Conservation (phyloP, 2,113 vertebrate genomes). For the Halcyon senegalensis region DNA sequence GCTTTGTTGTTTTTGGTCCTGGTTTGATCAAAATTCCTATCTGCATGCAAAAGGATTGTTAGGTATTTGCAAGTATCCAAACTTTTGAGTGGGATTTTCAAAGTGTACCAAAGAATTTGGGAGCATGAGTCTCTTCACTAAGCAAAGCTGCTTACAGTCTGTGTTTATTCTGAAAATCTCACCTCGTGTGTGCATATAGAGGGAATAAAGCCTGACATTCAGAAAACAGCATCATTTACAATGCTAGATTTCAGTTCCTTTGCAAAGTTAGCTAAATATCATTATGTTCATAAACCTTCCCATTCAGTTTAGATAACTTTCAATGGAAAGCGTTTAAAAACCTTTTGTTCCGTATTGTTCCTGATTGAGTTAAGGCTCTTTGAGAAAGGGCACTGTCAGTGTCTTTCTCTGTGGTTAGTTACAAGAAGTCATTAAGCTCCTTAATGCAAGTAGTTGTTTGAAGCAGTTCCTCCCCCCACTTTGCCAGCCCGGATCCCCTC, state of each 20-base stretch:
- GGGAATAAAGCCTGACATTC: background rate
- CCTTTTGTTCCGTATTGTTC: background rate
- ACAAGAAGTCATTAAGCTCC: background rate
- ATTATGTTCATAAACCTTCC: background rate
- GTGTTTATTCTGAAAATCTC: background rate
- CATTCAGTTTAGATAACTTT: background rate
- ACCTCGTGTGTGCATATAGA: background rate
- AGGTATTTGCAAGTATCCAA: background rate
- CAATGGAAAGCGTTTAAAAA: background rate
- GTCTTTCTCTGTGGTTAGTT: background rate
- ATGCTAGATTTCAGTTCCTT: background rate
- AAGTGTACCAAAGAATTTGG: background rate
- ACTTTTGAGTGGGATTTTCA: background rate
- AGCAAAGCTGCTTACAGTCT: background rate
- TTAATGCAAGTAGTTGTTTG: background rate
- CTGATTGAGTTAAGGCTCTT: background rate
- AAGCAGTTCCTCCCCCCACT: background rate
- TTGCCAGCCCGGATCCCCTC: background rate
- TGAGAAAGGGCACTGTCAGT: background rate
- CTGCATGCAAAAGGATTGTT: background rate
- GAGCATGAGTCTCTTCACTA: background rate
- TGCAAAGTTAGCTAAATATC: background rate
- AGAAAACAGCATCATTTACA: background rate
- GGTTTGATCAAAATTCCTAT: background rate
- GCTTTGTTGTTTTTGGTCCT: background rate